phyloP scores from a whole-genome alignment of 2,113 vertebrate genomes.

The human region DNA sequence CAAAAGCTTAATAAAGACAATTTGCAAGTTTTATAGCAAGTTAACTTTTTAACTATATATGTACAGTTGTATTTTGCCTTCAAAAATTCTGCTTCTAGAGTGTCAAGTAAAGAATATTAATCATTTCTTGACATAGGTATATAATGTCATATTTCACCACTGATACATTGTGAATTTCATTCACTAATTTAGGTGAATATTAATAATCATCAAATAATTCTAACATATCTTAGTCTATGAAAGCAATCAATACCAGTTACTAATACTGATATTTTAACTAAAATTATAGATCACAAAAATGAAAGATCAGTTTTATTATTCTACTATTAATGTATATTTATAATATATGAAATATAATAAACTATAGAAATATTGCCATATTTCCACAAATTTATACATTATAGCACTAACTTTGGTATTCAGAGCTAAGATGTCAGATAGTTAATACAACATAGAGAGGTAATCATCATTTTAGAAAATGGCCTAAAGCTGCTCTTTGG shows the following conservation, averaged over 20 bases:
- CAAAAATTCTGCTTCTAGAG: constrained; percentile 46
- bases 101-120: background rate
- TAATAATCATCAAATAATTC: background rate
- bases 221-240: background rate
- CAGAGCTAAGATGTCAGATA: background rate
- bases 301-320: background rate
- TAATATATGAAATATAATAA: background rate
- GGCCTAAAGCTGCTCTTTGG: background rate
- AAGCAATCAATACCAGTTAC: background rate
- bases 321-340: background rate
- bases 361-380: background rate
- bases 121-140: constrained; percentile 22
- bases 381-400: background rate
- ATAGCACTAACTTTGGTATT: constrained; percentile 23
- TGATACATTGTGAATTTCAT: background rate
- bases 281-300: background rate
- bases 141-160: background rate
- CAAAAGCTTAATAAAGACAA: constrained; percentile 13
- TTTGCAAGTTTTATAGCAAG: background rate
- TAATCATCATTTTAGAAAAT: background rate
- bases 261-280: background rate
- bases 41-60: background rate
- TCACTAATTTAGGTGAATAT: background rate
- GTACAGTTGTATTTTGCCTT: background rate
- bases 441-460: rapidly evolving